Evolutionary conservation across 2,888 invertebrate genomes (phyloP).

Genomic region (Papilio elwesi): DNA sequence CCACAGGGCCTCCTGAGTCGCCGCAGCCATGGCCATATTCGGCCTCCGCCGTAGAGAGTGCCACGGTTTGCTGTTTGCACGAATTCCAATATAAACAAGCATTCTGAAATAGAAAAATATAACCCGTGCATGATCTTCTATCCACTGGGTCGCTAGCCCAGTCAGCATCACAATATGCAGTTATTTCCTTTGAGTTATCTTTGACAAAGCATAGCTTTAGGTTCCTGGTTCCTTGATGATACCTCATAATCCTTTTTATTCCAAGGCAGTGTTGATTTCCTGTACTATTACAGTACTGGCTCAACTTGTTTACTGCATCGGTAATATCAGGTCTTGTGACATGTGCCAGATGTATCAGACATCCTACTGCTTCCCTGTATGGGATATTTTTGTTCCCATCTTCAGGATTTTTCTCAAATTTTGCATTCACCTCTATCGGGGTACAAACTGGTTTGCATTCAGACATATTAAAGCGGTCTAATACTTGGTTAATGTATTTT

Average conservation of each 20-base stretch:
- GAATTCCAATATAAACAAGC: slow-evolving; percentile 38
- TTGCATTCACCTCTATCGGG: slow-evolving; percentile 44
- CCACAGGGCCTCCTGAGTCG: slow-evolving; percentile 39
- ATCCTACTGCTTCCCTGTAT: slow-evolving; percentile 46
- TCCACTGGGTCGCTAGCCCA: background rate
- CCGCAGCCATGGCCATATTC: slow-evolving; percentile 43
- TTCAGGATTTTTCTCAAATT: slow-evolving; percentile 44
- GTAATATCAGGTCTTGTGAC: slow-evolving; percentile 48
- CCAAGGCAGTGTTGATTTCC: background rate
- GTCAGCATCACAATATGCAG: background rate
- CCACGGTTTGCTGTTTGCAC: slow-evolving; percentile 44
- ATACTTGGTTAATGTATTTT: slow-evolving; percentile 41
- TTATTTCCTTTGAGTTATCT: background rate
- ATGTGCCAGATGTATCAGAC: slow-evolving; percentile 46
- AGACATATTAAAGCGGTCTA: slow-evolving; percentile 39
- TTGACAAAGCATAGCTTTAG: background rate
- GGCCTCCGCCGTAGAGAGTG: slow-evolving; percentile 43
- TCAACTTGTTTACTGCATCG: slow-evolving; percentile 41
- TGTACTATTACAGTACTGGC: background rate
- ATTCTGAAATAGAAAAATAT: slow-evolving; percentile 34
- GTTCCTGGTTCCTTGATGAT: background rate
- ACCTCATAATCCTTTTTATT: background rate
- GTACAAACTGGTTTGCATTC: slow-evolving; percentile 46
- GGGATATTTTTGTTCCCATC: slow-evolving; percentile 38
- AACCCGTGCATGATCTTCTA: slow-evolving; percentile 45